Evolutionary conservation across 2,888 invertebrate genomes (phyloP).

Genomic region (Meganola albula): DNA sequence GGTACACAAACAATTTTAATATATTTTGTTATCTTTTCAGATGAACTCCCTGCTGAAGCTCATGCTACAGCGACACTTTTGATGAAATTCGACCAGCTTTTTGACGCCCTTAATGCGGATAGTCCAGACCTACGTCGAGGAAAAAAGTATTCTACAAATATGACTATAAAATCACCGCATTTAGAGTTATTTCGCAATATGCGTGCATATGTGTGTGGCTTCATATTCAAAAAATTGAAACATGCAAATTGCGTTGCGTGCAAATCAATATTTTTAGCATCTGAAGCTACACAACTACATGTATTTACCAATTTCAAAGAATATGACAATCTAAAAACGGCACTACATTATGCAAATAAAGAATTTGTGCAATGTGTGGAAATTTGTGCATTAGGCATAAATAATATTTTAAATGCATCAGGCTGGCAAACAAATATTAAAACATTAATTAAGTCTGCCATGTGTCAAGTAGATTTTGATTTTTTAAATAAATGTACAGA

Average conservation of each 20-base stretch:
- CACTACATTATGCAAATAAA: constrained; percentile 6
- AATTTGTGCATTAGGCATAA: constrained; percentile 3
- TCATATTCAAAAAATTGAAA: constrained; percentile 10
- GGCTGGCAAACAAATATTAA: constrained; percentile 1
- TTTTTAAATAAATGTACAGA: constrained; percentile 1
- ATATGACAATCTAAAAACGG: constrained; percentile 4
- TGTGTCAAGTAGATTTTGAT: constrained; percentile 4
- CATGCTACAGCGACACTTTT: constrained; percentile 16
- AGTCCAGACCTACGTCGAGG: constrained; percentile 14
- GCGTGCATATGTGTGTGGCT: constrained; percentile 17
- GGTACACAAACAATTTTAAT: not conserved
- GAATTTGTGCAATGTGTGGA: constrained; percentile 6
- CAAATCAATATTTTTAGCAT: constrained; percentile 2
- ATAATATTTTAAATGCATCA: constrained; percentile 9
- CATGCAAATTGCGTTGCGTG: constrained; percentile 3
- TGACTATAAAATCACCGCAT: constrained; percentile 3
- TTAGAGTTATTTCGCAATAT: constrained; percentile 11
- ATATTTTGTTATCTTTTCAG: not conserved
- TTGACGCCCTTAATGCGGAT: constrained; percentile 17
- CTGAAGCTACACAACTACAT: constrained; percentile 6
- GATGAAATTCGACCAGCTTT: constrained; percentile 18
- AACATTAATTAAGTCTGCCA: constrained; percentile 5
- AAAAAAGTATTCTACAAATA: constrained; percentile 15
- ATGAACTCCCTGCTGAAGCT: not conserved
- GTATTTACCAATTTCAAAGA: constrained; percentile 8